These are phyloP conservation scores for Homarus gammarus DNA, from an alignment of 2,888 invertebrate genomes.

Conservation along the genomic window DNA sequence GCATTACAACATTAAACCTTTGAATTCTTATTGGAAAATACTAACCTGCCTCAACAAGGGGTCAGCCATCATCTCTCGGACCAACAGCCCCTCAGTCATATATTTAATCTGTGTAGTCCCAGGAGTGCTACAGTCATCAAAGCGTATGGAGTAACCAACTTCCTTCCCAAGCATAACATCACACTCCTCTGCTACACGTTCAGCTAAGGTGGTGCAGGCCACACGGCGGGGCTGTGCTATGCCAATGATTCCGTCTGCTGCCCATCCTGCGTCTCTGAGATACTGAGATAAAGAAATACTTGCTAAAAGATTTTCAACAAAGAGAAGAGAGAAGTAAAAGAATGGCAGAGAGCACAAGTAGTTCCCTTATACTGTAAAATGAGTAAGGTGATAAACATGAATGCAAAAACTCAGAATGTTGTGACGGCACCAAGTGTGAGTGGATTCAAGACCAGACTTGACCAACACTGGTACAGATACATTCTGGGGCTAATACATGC, in stretches of 20 bases:
- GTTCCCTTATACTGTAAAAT: too few relatives aligned
- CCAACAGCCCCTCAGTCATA: slow-evolving; percentile 96
- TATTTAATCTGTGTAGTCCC: slow-evolving; percentile 89
- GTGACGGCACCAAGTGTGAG: too few relatives aligned
- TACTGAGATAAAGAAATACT: slow-evolving; percentile 83
- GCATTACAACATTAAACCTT: too few relatives aligned
- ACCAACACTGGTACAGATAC: too few relatives aligned
- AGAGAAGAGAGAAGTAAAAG: too few relatives aligned
- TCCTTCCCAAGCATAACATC: slow-evolving; percentile 87
- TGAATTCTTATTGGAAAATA: background rate
- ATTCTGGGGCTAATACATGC: too few relatives aligned
- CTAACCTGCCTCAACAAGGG: slow-evolving; percentile 86
- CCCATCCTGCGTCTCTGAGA: slow-evolving; percentile 92
- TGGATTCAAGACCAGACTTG: too few relatives aligned
- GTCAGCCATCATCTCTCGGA: slow-evolving; percentile 96
- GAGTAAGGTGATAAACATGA: background rate
- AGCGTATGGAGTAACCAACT: slow-evolving; percentile 93
- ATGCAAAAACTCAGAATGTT: background rate
- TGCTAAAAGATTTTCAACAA: too few relatives aligned
- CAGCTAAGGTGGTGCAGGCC: slow-evolving; percentile 92
- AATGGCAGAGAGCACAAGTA: too few relatives aligned
- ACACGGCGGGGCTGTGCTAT: slow-evolving; percentile 95
- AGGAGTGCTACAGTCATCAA: slow-evolving; percentile 84
- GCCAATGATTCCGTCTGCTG: slow-evolving; percentile 88
- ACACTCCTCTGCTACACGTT: slow-evolving; percentile 92